Conservation (phyloP, 1,140 invertebrate genomes). For the Thaumatotibia leucotreta region DNA sequence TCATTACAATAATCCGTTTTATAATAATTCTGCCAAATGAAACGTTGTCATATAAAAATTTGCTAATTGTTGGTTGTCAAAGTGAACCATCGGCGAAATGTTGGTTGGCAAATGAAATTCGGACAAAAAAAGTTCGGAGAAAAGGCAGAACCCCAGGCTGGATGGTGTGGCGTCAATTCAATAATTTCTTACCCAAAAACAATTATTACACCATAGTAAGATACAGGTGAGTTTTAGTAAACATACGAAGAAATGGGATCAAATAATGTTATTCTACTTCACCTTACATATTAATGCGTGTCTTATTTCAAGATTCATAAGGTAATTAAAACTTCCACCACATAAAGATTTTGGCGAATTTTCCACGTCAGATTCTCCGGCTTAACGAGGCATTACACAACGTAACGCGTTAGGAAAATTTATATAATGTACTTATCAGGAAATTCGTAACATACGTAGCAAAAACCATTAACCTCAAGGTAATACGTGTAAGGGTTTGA, state of each 20-base stretch:
- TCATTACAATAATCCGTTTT: too few relatives aligned
- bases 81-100: too few relatives aligned
- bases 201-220: too few relatives aligned
- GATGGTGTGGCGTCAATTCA: too few relatives aligned
- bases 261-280: not conserved
- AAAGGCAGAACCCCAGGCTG: too few relatives aligned
- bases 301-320: not conserved
- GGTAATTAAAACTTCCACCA: conserved; percentile 1
- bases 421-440: not conserved
- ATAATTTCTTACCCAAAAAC: too few relatives aligned
- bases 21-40: too few relatives aligned
- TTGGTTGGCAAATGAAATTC: too few relatives aligned
- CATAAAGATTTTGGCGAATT: not conserved
- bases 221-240: too few relatives aligned
- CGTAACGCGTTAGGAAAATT: not conserved
- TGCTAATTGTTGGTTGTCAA: too few relatives aligned
- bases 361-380: not conserved
- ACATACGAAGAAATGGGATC: not conserved
- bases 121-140: too few relatives aligned
- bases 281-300: not conserved
- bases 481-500: not conserved
- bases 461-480: not conserved
- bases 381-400: not conserved
- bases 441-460: not conserved
- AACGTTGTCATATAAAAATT: too few relatives aligned